A percentile compares a stretch with the other conserved stretches of the same genome.
phyloP scores from a whole-genome alignment of 2,888 invertebrate genomes.

The Lottia scabra region DNA sequence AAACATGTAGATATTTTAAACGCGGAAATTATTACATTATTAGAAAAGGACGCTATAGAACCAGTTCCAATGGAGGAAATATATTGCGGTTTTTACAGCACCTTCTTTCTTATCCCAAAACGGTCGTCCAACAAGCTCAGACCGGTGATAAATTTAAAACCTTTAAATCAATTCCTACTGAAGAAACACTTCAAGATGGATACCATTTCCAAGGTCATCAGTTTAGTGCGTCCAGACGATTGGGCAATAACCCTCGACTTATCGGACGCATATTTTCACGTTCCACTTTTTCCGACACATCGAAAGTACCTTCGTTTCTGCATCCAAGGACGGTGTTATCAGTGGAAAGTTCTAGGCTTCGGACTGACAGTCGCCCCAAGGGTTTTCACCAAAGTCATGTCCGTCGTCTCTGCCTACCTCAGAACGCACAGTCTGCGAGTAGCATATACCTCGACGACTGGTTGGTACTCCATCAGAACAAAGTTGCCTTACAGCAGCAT shows the following conservation, averaged over 20 bases:
- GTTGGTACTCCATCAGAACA: not conserved
- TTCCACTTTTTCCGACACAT: not conserved
- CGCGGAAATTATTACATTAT: not conserved
- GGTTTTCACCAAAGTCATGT: conserved; percentile 4
- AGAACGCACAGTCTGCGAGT: not conserved
- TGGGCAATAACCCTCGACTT: conserved; percentile 5
- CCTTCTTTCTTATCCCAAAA: not conserved
- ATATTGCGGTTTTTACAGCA: not conserved
- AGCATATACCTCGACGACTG: conserved; percentile 9
- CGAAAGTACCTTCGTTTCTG: not conserved
- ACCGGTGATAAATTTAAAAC: not conserved
- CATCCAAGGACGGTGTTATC: not conserved
- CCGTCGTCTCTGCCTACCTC: not conserved
- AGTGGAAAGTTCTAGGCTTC: not conserved
- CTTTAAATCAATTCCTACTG: not conserved
- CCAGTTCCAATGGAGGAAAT: not conserved
- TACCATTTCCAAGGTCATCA: not conserved
- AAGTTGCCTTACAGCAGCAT: not conserved
- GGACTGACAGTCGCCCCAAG: not conserved
- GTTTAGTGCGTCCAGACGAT: not conserved
- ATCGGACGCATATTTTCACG: not conserved
- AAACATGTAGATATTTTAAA: not conserved
- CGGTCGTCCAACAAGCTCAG: not conserved
- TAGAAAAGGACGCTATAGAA: not conserved
- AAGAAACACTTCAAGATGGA: conserved; percentile 6